A percentile compares a stretch with the other conserved stretches of the same genome.
Conservation (phyloP, 30 jellyfish, hydroid and myxozoan species). For the Chironex yamaguchii region DNA sequence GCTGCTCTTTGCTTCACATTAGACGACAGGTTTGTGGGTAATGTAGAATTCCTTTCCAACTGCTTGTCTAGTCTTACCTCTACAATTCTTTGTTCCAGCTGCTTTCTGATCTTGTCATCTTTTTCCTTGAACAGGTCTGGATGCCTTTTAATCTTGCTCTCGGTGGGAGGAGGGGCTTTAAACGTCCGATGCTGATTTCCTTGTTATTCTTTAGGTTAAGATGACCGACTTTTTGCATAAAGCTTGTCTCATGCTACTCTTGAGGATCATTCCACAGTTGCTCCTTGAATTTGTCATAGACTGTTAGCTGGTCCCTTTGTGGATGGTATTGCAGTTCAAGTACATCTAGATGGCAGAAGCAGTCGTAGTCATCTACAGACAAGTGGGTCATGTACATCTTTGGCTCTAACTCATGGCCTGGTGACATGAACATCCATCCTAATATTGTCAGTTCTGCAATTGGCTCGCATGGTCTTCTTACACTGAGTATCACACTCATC, state of each 20-base stretch:
- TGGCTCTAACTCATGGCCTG: slow-evolving; percentile 55
- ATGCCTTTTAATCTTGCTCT: slow-evolving; percentile 29
- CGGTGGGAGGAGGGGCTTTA: slow-evolving; percentile 31
- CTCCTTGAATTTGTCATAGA: slow-evolving; percentile 69
- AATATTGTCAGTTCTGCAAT: slow-evolving; percentile 76
- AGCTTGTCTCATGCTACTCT: slow-evolving; percentile 55
- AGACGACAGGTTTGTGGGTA: slow-evolving; percentile 75
- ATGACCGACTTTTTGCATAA: slow-evolving; percentile 40
- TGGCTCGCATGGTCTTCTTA: slow-evolving; percentile 70
- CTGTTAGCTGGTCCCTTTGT: slow-evolving; percentile 67
- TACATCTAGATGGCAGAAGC: slow-evolving; percentile 71
- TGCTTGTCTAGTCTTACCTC: slow-evolving; percentile 68
- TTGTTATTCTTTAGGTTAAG: slow-evolving; percentile 38
- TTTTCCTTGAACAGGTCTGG: slow-evolving; percentile 57
- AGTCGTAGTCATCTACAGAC: slow-evolving; percentile 71
- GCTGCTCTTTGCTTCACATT: slow-evolving; percentile 66
- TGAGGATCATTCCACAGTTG: slow-evolving; percentile 43
- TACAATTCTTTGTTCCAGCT: slow-evolving; percentile 68
- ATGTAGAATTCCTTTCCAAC: slow-evolving; percentile 51
- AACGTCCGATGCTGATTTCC: slow-evolving; percentile 48
- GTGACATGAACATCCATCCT: slow-evolving; percentile 90
- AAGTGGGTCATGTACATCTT: slow-evolving; percentile 33
- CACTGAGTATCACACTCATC: slow-evolving; percentile 53
- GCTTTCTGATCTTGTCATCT: slow-evolving; percentile 54
- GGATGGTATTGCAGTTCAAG: slow-evolving; percentile 73